Conservation (phyloP, 2,888 invertebrate genomes). For the Dioctria linearis region DNA sequence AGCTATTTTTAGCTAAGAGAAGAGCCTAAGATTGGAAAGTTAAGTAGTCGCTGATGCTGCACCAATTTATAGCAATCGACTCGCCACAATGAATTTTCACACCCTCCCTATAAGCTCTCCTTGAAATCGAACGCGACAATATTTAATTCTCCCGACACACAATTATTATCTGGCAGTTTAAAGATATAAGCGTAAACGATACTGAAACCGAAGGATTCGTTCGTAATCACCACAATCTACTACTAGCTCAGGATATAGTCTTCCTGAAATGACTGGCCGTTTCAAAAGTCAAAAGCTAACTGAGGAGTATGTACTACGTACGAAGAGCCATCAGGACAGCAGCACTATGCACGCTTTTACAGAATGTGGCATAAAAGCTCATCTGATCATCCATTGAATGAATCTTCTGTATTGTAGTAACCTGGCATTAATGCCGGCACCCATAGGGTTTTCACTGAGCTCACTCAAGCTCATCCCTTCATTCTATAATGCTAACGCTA, state of each 20-base stretch:
- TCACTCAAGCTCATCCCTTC: constrained; percentile 31
- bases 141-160: constrained; percentile 23
- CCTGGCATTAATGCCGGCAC: constrained; percentile 17
- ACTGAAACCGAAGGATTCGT: background rate
- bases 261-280: constrained; percentile 21
- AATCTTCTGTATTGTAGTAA: background rate
- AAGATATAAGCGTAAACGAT: background rate
- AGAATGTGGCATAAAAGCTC: constrained; percentile 31
- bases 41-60: background rate
- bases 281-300: constrained; percentile 36
- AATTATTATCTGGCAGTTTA: background rate
- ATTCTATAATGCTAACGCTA: background rate
- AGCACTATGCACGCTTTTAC: background rate
- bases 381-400: constrained; percentile 11
- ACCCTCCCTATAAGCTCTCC: background rate
- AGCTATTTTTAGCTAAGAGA: background rate
- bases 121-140: too few relatives aligned
- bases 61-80: background rate
- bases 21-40: background rate
- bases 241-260: background rate
- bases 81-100: background rate
- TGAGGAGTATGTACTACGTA: background rate
- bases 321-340: constrained; percentile 26
- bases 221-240: background rate
- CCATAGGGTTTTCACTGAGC: constrained; percentile 12